Base-by-base conservation (phyloP, 1,140 invertebrate species). In the Amyelois transitella region DNA sequence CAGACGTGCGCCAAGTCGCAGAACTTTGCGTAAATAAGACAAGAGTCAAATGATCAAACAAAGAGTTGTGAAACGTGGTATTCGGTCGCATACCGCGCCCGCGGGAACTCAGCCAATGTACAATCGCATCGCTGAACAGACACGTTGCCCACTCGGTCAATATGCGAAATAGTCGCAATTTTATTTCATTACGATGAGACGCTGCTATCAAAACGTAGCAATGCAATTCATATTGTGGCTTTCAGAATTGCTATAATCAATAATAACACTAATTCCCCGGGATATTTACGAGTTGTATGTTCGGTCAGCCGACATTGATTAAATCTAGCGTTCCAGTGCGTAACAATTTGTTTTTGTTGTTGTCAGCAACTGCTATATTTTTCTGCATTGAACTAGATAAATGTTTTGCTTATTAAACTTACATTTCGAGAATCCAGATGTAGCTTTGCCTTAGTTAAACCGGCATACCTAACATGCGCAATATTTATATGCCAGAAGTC, bases 81-180 rank as follows among this genome's bases (percentile, higher is more conserved):
- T 55, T 55, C 59, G 69, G 54, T 60, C 73, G 69, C 70, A 79
- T 78, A 76, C 75, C 75, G 53, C 61, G 48, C 53, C 51, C 60
- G 60, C 44, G 80, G 77, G 77, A 81, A 79, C 71, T 44, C 62
- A 67, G 80, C 80, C 80, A 83, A 79, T 72, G 66, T 67, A 64
- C 72, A 67, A 56, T 64, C 55, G 44, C 72, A 66, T 70, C 54
- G 57, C 64, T 53, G 53, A 75, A 69, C 52, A 60, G 53, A 60
- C 60, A 62, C 21, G 45, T 25, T 38, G 32, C 32, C 32, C 32
- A 38, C 58, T 28, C 53, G 62, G 60, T 58, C 60, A 64, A 51
- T 64, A 47, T 49, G 43, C 50, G 55, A 58, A 68, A 74, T 63
- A 66, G 55, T 61, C 58, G 66, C 60, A 66, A 52, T 64, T 60